Percentiles rank a stretch among this genome's conserved stretches.
These are phyloP conservation scores for Antitype chi DNA, from an alignment of 2,888 invertebrate species.

Conservation along the genomic window DNA sequence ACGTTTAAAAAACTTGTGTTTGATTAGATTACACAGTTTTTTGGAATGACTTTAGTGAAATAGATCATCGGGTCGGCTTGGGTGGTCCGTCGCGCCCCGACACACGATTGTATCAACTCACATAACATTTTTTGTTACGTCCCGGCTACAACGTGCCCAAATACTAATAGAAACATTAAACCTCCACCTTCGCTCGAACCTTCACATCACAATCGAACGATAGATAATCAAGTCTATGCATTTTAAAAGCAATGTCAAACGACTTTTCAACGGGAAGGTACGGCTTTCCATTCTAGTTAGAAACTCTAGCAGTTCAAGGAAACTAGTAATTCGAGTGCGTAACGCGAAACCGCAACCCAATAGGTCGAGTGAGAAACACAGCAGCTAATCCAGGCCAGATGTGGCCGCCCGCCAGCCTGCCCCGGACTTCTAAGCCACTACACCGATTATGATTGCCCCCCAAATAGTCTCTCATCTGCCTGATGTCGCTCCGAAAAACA, in stretches of 20 bases:
- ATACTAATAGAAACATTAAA: constrained; percentile 75
- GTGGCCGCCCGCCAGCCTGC: constrained; percentile 73
- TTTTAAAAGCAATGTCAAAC: constrained; percentile 74
- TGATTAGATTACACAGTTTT: constrained; percentile 73
- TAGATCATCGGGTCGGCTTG: constrained; percentile 75
- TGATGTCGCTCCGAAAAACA: constrained; percentile 77
- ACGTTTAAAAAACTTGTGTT: constrained; percentile 71
- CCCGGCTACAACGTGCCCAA: constrained; percentile 74
- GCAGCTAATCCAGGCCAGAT: constrained; percentile 83
- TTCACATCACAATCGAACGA: constrained; percentile 45
- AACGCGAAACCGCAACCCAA: constrained; percentile 82
- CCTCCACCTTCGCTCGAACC: constrained; percentile 47
- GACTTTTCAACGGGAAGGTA: constrained; percentile 60
- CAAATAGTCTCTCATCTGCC: constrained; percentile 81
- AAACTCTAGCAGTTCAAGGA: constrained; percentile 77
- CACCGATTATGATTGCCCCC: constrained; percentile 85
- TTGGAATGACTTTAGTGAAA: constrained; percentile 69
- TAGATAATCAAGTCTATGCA: constrained; percentile 61
- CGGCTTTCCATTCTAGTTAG: constrained; percentile 73
- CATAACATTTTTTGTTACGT: constrained; percentile 77
- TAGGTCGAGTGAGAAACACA: constrained; percentile 75
- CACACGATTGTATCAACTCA: constrained; percentile 79
- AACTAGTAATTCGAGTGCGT: constrained; percentile 80
- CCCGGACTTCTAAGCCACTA: constrained; percentile 89
- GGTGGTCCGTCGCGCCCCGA: constrained; percentile 79